Conservation (phyloP, 1,140 invertebrate genomes). For the Drosophila tani region DNA sequence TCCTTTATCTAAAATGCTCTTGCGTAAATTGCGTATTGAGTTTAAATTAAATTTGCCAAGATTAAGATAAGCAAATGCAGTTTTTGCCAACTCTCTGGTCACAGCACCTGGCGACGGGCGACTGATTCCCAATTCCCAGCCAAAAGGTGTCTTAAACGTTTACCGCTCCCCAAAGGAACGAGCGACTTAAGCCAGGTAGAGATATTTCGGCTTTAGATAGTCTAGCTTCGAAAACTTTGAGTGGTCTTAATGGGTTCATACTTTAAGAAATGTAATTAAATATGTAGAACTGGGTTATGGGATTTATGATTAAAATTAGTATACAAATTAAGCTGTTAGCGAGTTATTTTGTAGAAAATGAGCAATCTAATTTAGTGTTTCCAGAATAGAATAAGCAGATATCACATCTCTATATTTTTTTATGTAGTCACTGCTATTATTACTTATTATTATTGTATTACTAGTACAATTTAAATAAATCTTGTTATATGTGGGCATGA, state of each 20-base stretch:
- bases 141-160: slow-evolving; percentile 80
- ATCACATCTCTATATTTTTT: no score
- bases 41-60: slow-evolving; percentile 83
- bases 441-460: no score
- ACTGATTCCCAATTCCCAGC: slow-evolving; percentile 60
- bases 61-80: slow-evolving; percentile 80
- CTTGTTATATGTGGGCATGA: no score
- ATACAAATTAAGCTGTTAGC: no score
- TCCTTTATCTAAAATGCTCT: slow-evolving; percentile 83
- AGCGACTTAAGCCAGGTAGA: slow-evolving; percentile 20
- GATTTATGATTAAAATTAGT: no score
- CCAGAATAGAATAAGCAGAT: no score
- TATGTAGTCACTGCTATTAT: no score
- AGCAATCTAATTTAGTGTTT: no score
- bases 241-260: background rate
- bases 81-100: slow-evolving; percentile 9
- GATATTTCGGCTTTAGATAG: slow-evolving; percentile 24
- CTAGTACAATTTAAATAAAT: no score
- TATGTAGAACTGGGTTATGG: background rate
- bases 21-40: slow-evolving; percentile 83
- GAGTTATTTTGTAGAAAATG: no score
- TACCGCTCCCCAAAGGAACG: slow-evolving; percentile 26
- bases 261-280: background rate
- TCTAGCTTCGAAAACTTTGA: slow-evolving; percentile 1
- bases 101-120: slow-evolving; percentile 38